These are phyloP conservation scores for Lithophane leautieri DNA, from an alignment of 2,888 invertebrate genomes.

Conservation along the genomic window DNA sequence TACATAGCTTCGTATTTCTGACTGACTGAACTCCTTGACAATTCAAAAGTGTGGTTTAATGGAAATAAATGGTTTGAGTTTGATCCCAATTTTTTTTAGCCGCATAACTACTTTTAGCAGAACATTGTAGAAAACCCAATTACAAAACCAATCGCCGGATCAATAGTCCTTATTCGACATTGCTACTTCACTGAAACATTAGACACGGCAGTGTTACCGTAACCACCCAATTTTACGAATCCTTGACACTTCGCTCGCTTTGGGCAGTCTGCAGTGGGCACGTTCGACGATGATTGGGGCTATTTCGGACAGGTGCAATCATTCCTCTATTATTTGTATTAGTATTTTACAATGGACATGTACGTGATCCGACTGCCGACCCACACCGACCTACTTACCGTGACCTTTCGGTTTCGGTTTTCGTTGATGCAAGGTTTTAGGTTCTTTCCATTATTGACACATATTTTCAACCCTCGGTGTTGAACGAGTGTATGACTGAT, in stretches of 20 bases:
- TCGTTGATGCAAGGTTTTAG: constrained; percentile 71
- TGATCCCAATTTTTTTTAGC: background rate
- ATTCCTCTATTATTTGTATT: constrained; percentile 74
- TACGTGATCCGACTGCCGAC: constrained; percentile 79
- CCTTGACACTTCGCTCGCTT: constrained; percentile 78
- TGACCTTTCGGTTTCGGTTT: constrained; percentile 76
- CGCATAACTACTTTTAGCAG: background rate
- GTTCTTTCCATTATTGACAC: constrained; percentile 64
- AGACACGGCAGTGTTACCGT: constrained; percentile 46
- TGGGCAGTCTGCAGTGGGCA: constrained; percentile 62
- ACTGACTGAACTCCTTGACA: background rate
- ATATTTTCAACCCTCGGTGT: constrained; percentile 58
- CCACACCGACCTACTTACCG: constrained; percentile 76
- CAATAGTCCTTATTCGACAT: constrained; percentile 47
- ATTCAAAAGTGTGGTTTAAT: background rate
- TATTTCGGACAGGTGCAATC: constrained; percentile 78
- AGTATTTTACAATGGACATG: constrained; percentile 73
- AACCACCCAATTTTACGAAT: constrained; percentile 70
- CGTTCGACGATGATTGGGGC: constrained; percentile 76
- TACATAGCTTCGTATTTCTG: background rate
- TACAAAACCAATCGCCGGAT: constrained; percentile 30
- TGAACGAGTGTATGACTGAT: constrained; percentile 40
- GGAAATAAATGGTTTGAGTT: background rate
- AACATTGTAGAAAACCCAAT: constrained; percentile 13
- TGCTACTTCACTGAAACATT: constrained; percentile 42